Percentiles rank a stretch among this genome's conserved stretches.
Conservation (phyloP, 2,113 vertebrate genomes). For the Alethe diademata region DNA sequence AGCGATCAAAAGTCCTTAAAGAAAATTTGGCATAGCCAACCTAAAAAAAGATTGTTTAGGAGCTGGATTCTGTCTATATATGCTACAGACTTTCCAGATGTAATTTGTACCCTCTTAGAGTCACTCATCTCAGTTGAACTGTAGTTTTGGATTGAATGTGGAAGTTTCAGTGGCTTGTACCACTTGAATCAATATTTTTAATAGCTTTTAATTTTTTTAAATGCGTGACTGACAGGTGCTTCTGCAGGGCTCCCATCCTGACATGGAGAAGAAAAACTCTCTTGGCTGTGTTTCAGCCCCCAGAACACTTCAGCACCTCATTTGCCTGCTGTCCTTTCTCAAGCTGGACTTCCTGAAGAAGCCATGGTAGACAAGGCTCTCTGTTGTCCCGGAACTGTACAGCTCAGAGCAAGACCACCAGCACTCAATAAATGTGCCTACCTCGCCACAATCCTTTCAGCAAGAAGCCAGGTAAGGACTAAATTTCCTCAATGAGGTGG, state of each 20-base stretch:
- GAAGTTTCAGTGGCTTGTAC: background rate
- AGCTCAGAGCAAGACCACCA: background rate
- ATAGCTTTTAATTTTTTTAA: background rate
- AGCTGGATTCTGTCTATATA: background rate
- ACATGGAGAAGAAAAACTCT: background rate
- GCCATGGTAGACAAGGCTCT: background rate
- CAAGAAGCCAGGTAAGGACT: background rate
- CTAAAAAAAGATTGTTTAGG: background rate
- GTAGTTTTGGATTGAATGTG: background rate
- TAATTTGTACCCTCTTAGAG: background rate
- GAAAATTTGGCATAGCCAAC: background rate
- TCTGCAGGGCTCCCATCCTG: background rate
- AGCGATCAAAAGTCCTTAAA: background rate
- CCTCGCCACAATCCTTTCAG: background rate
- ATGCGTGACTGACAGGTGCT: background rate
- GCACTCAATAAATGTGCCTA: background rate
- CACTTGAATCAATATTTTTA: background rate
- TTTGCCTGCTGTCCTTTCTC: background rate
- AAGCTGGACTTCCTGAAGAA: background rate
- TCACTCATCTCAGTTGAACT: background rate
- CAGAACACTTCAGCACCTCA: background rate
- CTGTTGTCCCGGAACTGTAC: fast-evolving
- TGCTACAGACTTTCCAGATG: fast-evolving
- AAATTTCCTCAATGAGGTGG: background rate
- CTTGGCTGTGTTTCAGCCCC: background rate